These are phyloP conservation scores for Petaurus breviceps DNA, from an alignment of 2,113 vertebrate species.

Conservation along the genomic window DNA sequence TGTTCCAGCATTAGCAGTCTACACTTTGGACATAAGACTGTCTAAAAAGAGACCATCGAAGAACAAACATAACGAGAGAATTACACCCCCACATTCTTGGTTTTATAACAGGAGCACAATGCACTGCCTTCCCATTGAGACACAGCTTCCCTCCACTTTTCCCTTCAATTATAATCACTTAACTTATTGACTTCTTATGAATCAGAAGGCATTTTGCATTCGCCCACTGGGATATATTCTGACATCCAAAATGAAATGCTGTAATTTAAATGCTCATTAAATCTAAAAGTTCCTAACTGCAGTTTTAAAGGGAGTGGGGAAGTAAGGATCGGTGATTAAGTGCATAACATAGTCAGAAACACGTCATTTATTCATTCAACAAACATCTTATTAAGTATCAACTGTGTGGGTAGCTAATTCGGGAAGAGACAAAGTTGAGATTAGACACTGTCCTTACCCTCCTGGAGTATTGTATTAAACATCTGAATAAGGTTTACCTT, in stretches of 20 bases:
- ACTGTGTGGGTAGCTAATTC: not conserved
- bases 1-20: not conserved
- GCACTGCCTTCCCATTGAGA: not conserved
- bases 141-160: not conserved
- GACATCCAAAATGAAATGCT: constrained; percentile 30
- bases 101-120: not conserved
- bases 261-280: constrained; percentile 29
- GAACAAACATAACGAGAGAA: not conserved
- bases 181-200: constrained; percentile 14
- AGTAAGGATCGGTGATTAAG: constrained; percentile 32
- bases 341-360: constrained; percentile 21
- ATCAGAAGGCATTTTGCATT: constrained; percentile 2
- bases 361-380: not conserved
- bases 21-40: not conserved
- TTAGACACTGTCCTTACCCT: not conserved
- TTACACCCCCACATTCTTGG: not conserved
- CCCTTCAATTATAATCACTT: not conserved
- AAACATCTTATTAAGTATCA: not conserved
- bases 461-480: constrained; percentile 9
- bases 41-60: not conserved
- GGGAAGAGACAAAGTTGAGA: not conserved
- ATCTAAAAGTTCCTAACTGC: constrained; percentile 33
- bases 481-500: constrained; percentile 23
- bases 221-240: not conserved
- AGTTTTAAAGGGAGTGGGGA: constrained; percentile 15